phyloP scores from a whole-genome alignment of 2,113 vertebrate genomes.

The Dolichallabes microphthalmus region DNA sequence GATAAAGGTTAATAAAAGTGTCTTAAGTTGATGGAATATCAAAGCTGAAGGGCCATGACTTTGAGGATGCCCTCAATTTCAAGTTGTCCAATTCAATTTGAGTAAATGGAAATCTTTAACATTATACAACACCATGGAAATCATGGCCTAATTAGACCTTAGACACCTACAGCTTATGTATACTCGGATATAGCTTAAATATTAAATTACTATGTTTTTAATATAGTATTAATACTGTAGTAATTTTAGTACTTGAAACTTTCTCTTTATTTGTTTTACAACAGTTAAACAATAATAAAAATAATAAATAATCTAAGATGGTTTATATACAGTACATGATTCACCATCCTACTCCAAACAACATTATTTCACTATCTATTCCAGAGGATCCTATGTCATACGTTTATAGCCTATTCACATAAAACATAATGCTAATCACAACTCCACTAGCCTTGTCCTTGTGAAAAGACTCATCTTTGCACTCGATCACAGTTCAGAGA shows the following conservation, averaged over 20 bases:
- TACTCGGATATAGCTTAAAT: not conserved
- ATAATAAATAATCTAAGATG: not conserved
- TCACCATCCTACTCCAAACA: not conserved
- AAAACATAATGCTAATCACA: not conserved
- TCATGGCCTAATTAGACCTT: slow-evolving; percentile 15
- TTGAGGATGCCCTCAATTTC: slow-evolving; percentile 59
- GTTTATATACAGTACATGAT: not conserved
- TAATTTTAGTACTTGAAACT: not conserved
- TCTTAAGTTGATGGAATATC: slow-evolving; percentile 48
- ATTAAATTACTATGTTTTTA: not conserved
- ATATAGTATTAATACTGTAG: not conserved
- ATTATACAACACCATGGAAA: not conserved
- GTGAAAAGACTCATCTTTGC: slow-evolving; percentile 9
- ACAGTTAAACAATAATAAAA: not conserved
- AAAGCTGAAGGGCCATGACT: slow-evolving; percentile 52
- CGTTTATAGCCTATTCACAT: slow-evolving; percentile 1
- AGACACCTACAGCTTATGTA: not conserved
- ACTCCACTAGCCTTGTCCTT: not conserved
- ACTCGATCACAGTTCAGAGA: not conserved
- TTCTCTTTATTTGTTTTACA: not conserved
- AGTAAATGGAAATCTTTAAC: slow-evolving; percentile 36
- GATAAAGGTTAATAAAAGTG: slow-evolving; percentile 48
- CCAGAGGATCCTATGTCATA: not conserved
- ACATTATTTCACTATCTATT: not conserved
- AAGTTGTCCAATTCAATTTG: slow-evolving; percentile 50